Conservation (phyloP, 2,797 vertebrate genomes). For the Malacoctenus gilli region DNA sequence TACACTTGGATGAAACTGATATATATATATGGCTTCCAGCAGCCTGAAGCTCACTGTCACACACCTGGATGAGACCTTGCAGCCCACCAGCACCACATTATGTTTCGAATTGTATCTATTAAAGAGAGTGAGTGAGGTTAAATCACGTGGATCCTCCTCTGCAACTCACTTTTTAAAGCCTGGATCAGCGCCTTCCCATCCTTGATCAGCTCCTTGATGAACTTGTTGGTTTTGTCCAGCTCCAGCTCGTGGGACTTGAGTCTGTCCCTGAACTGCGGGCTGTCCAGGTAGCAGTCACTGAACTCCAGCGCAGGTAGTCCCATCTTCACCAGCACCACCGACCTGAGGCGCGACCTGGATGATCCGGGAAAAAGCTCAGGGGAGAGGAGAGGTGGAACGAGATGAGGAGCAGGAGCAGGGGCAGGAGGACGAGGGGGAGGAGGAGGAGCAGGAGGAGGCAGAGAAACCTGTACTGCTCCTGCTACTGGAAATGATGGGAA, state of each 20-base stretch:
- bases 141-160: too few relatives aligned
- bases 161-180: constrained; percentile 85
- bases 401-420: constrained; percentile 5
- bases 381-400: too few relatives aligned
- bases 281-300: constrained; percentile 87
- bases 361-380: constrained; percentile 24
- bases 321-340: constrained; percentile 68
- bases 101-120: not conserved
- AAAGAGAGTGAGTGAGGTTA: too few relatives aligned
- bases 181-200: constrained; percentile 85
- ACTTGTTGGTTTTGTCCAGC: constrained; percentile 87
- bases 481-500: constrained; percentile 55
- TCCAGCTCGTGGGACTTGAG: constrained; percentile 85
- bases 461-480: constrained; percentile 6
- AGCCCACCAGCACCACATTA: constrained; percentile 1
- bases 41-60: not conserved
- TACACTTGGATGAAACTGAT: too few relatives aligned
- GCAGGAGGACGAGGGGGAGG: constrained; percentile 5
- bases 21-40: not conserved
- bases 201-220: constrained; percentile 89
- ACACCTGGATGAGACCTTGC: constrained; percentile 5
- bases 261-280: constrained; percentile 84
- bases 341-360: constrained; percentile 26
- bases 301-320: constrained; percentile 86
- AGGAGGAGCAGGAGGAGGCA: constrained; percentile 26